Percentiles rank a stretch among this genome's conserved stretches.
Conservation (phyloP, 2,888 invertebrate genomes). For the Pollenia labialis region DNA sequence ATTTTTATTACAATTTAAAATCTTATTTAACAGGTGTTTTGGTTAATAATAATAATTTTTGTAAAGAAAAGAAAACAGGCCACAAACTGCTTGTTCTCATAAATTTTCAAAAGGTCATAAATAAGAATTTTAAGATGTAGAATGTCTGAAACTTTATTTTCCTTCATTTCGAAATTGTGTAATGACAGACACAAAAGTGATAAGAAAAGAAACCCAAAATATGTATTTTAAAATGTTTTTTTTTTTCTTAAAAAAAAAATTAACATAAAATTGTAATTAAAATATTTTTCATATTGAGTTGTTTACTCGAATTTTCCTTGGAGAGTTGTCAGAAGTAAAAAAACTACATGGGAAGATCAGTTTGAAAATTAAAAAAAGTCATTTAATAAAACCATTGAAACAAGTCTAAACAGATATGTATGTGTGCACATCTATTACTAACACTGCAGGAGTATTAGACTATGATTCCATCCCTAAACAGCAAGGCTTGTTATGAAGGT, state of each 20-base stretch:
- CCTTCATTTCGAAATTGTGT: neutral
- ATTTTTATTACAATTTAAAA: slow-evolving; percentile 43
- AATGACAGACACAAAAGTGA: slow-evolving; percentile 19
- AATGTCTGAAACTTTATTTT: neutral
- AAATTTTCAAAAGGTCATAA: slow-evolving; percentile 31
- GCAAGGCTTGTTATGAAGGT: no score
- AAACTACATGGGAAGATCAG: slow-evolving; percentile 49
- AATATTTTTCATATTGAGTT: neutral
- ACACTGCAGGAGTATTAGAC: slow-evolving; percentile 21
- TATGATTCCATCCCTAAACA: neutral
- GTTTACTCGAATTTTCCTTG: neutral
- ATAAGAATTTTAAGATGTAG: slow-evolving; percentile 12
- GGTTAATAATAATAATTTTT: neutral
- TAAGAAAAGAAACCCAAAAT: slow-evolving; percentile 2
- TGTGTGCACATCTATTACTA: neutral
- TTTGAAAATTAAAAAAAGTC: slow-evolving; percentile 15
- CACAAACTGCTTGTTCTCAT: slow-evolving; percentile 16
- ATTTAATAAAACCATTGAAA: slow-evolving; percentile 1
- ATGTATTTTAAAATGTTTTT: slow-evolving; percentile 14
- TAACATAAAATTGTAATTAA: slow-evolving; percentile 60
- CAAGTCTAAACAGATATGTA: slow-evolving; percentile 42
- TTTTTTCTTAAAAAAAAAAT: slow-evolving; percentile 33
- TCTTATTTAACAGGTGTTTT: slow-evolving; percentile 28
- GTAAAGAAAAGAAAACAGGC: neutral
- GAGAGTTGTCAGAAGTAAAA: slow-evolving; percentile 58